Evolutionary conservation across 2,113 vertebrate species (phyloP).

Genomic region (Fukomys damarensis): DNA sequence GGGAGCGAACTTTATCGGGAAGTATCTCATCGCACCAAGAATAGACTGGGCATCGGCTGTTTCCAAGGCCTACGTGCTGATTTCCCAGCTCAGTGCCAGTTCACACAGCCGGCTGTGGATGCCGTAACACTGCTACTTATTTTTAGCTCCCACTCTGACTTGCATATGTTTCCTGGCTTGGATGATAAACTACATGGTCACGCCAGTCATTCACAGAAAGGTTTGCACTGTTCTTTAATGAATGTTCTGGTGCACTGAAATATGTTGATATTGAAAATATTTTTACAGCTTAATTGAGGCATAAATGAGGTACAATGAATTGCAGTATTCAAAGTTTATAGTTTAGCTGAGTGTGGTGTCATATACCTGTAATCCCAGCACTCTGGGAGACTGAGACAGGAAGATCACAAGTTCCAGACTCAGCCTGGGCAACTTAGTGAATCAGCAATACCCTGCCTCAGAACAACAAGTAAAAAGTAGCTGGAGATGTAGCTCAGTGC

Average conservation of each 20-base stretch:
- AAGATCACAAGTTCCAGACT: background rate
- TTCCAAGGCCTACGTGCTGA: background rate
- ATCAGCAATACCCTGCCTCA: background rate
- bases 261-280: background rate
- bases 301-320: background rate
- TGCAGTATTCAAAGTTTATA: background rate
- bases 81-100: background rate
- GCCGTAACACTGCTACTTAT: background rate
- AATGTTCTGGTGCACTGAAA: background rate
- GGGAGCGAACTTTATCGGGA: background rate
- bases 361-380: background rate
- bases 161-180: constrained; percentile 30
- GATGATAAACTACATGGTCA: background rate
- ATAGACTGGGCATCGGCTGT: background rate
- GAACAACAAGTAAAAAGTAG: background rate
- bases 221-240: constrained; percentile 32
- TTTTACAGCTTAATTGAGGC: constrained; percentile 33
- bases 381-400: background rate
- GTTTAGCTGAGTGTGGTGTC: background rate
- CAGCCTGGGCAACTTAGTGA: background rate
- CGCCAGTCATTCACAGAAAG: constrained; percentile 19
- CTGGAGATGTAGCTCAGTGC: background rate
- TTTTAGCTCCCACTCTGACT: constrained; percentile 10
- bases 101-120: background rate
- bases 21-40: background rate